Base-by-base conservation (phyloP, 1,140 invertebrate genomes). In the Ericerus pela region DNA sequence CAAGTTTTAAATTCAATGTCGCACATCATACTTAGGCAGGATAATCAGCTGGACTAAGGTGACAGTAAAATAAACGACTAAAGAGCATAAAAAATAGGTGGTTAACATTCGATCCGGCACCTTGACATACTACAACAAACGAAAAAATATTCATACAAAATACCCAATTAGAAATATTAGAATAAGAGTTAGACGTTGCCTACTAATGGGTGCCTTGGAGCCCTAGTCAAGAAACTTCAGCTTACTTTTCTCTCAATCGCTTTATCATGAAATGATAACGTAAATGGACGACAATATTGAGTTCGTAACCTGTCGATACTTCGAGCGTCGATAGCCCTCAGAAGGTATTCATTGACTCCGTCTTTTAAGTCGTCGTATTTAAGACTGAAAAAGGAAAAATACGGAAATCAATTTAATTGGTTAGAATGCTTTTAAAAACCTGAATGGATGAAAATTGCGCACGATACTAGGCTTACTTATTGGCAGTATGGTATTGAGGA, bases 281-380 rank as follows among this genome's bases (percentile, higher is more conserved):
- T 76, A 66, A 91, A 77, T 0, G 80, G 77, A 14, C 78, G 78
- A 63, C 88, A 92, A 67, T 94, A 88, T 61, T 93, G 85, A 0
- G 81, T 77, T 30, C 88, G 76, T 10, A 93, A 75, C 52, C 82
- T 76, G 69, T 96, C 89, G 51, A 93, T 90, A 65, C 87, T 91
- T n/a, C 90, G 76, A 0, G 90, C 90, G 70, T 95, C 90, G 57
- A 96, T 96, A 1, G 91, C 91, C 51, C 85, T 79, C 74, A 88
- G 87, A 30, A 96, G 73, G 69, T 96, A 96, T 59, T 95, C 91
- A 66, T 94, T 93, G 1, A 95, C 89, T 71, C 94, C 90, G 58
- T 92, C 88, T 60, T 91, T 85, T 0, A 85, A 47, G 16, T 47
- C 41, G 10, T 47, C 41, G 20, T 47, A 47, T 8, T 47, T 47